phyloP scores from a whole-genome alignment of 2,888 invertebrate species.

The Tryphoninae sp. region DNA sequence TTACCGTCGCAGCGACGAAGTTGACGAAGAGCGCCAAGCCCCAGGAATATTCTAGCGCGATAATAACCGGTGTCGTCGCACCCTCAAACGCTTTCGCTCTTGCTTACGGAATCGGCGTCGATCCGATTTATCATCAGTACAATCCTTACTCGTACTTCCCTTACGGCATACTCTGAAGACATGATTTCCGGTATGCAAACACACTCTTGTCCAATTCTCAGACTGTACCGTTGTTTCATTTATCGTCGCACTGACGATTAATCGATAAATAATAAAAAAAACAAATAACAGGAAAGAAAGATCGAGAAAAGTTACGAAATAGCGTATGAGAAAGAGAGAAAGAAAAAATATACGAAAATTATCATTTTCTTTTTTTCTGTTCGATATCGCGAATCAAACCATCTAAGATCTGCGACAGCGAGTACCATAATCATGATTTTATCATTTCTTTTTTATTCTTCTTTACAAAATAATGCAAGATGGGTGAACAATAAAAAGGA shows the following conservation, averaged over 20 bases:
- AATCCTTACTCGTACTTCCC: constrained; percentile 54
- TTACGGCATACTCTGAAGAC: constrained; percentile 44
- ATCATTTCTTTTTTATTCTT: constrained; percentile 73
- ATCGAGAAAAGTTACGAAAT: neutral
- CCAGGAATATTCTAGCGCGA: constrained; percentile 12
- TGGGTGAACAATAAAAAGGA: constrained; percentile 74
- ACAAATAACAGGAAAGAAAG: neutral
- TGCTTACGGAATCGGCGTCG: constrained; percentile 47
- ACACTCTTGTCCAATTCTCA: neutral
- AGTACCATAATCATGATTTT: constrained; percentile 55
- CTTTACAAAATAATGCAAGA: constrained; percentile 77
- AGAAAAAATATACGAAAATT: neutral
- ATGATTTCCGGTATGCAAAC: neutral
- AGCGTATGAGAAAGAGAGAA: constrained; percentile 6
- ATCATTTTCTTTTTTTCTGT: neutral
- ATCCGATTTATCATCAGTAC: constrained; percentile 57
- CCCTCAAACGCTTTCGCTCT: constrained; percentile 24
- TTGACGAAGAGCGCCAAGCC: neutral
- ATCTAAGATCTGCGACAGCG: constrained; percentile 7
- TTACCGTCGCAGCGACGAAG: constrained; percentile 16
- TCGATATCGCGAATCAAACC: neutral
- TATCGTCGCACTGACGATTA: constrained; percentile 13
- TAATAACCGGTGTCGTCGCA: constrained; percentile 15
- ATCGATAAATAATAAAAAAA: constrained; percentile 13
- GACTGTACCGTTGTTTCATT: constrained; percentile 2